Percentiles rank a stretch among this genome's conserved stretches.
Conservation (phyloP, 1,140 invertebrate species). For the Hyposmocoma kahamanoa region DNA sequence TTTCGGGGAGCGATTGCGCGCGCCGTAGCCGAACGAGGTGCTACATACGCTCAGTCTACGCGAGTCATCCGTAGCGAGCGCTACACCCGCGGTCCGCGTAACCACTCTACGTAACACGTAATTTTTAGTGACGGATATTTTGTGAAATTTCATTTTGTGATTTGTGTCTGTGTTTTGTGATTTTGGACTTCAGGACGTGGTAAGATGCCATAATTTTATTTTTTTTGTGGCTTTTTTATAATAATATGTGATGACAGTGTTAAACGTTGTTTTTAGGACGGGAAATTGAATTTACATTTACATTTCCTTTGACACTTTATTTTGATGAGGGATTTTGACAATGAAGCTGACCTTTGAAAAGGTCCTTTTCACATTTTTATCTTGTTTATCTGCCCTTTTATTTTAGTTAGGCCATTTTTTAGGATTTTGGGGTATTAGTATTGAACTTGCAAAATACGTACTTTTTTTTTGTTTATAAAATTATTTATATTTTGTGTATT, state of each 20-base stretch:
- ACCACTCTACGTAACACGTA: not conserved
- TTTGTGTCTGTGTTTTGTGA: constrained; percentile 3
- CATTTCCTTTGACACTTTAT: not conserved
- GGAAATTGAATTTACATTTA: too few relatives aligned
- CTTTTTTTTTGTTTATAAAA: too few relatives aligned
- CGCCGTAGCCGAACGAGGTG: constrained; percentile 39
- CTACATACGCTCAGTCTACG: constrained; percentile 34
- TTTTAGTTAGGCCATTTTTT: too few relatives aligned
- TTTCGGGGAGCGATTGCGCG: constrained; percentile 54
- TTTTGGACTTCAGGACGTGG: not conserved
- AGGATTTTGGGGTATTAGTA: too few relatives aligned
- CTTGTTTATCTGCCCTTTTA: too few relatives aligned
- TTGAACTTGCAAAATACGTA: too few relatives aligned
- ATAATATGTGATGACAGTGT: too few relatives aligned
- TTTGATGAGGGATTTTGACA: not conserved
- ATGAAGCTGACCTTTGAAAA: too few relatives aligned
- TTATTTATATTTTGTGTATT: too few relatives aligned
- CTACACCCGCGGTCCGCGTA: not conserved
- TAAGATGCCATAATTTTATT: not conserved
- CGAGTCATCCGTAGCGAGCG: constrained; percentile 10
- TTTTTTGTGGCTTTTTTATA: not conserved
- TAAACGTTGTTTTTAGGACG: too few relatives aligned
- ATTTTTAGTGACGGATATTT: not conserved
- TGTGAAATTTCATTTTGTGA: constrained; percentile 3
- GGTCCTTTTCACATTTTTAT: too few relatives aligned